A percentile compares a stretch with the other conserved stretches of the same genome.
phyloP scores from a whole-genome alignment of 1,140 invertebrate species.

The Ceratosolen solmsi region DNA sequence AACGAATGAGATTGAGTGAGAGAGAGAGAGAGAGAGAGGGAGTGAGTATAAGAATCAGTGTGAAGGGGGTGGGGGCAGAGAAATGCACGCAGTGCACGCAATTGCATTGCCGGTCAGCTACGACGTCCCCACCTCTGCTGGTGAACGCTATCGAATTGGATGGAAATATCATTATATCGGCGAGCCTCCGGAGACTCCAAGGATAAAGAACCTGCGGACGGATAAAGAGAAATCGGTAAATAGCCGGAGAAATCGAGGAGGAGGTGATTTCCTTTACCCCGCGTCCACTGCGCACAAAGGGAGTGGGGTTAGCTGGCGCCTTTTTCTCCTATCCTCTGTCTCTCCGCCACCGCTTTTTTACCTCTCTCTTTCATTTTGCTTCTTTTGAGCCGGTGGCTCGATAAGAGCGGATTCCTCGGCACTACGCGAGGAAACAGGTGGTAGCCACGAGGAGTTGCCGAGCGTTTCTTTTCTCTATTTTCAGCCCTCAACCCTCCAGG shows the following conservation, averaged over 20 bases:
- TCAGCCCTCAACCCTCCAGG: not conserved
- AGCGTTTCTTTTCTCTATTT: not conserved
- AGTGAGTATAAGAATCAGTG: not conserved
- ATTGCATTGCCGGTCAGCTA: conserved; percentile 41
- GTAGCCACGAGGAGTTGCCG: not conserved
- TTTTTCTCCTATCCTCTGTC: not conserved
- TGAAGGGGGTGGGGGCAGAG: conserved; percentile 12
- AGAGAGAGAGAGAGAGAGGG: too few relatives aligned
- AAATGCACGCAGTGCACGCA: conserved; percentile 41
- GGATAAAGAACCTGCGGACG: conserved; percentile 35
- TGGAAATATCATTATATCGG: conserved; percentile 71
- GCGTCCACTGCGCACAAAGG: not conserved
- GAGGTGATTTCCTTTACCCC: not conserved
- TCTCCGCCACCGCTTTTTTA: not conserved
- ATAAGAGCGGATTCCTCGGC: conserved; percentile 3
- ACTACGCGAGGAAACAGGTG: conserved; percentile 46
- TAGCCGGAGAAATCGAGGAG: not conserved
- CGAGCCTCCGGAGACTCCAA: conserved; percentile 55
- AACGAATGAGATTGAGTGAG: too few relatives aligned
- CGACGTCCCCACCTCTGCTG: not conserved
- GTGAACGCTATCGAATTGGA: conserved; percentile 61
- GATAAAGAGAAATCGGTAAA: conserved; percentile 28
- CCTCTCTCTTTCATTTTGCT: not conserved
- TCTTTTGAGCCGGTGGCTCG: not conserved
- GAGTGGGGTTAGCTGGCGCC: not conserved